Conservation (phyloP, 2,888 invertebrate species). For the Drosophila nigritarsus region DNA sequence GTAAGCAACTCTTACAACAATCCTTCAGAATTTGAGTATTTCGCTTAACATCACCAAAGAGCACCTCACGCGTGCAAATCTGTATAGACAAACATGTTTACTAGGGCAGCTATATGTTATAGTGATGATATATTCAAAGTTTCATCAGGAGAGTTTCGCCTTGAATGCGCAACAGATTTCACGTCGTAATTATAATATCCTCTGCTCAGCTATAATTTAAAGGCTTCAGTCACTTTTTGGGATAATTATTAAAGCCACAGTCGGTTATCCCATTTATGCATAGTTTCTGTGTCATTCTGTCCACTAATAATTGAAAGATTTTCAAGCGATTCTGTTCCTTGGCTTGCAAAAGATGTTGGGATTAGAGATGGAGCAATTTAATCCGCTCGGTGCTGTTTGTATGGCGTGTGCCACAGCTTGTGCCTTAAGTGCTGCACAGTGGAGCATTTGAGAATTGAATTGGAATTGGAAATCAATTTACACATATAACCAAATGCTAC, state of each 20-base stretch:
- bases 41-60: background rate
- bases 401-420: conserved; percentile 11
- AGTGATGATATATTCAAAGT: background rate
- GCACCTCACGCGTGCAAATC: background rate
- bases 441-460: background rate
- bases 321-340: conserved; percentile 44
- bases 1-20: background rate
- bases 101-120: no score
- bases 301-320: conserved; percentile 65
- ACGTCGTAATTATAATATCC: background rate
- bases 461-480: background rate
- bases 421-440: conserved; percentile 16
- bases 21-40: background rate
- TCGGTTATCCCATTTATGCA: background rate
- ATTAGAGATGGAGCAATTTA: conserved; percentile 31
- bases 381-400: conserved; percentile 15
- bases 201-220: background rate
- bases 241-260: background rate
- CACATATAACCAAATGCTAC: background rate
- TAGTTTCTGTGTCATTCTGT: conserved; percentile 7
- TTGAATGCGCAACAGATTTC: background rate
- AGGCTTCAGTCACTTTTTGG: background rate
- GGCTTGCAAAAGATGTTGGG: conserved; percentile 30
- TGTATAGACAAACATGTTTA: background rate
- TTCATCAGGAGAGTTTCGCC: background rate